Evolutionary conservation across 2,797 vertebrate genomes (phyloP).

Genomic region (Distichodus sexfasciatus): DNA sequence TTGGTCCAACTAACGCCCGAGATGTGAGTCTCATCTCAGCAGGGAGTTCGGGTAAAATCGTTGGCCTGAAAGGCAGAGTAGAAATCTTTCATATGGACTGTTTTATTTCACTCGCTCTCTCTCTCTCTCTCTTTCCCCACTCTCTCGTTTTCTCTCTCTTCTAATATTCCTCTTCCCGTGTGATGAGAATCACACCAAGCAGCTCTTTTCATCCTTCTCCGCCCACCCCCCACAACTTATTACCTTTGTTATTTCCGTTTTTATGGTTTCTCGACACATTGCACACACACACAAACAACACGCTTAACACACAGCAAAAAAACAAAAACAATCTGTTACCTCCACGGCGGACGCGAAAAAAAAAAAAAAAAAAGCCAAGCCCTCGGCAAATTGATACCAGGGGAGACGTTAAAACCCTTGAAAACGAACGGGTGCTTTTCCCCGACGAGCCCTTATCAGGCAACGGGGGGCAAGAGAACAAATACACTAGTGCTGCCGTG

Average conservation of each 20-base stretch:
- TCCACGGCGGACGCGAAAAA: conserved; percentile 48
- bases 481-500: conserved; percentile 59
- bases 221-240: conserved; percentile 3
- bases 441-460: conserved; percentile 54
- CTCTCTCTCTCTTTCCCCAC: no score
- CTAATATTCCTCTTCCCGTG: conserved; percentile 51
- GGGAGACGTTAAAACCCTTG: conserved; percentile 54
- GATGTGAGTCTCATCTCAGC: conserved; percentile 52
- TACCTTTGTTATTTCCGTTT: neutral
- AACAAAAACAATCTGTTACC: conserved; percentile 55
- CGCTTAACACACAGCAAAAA: conserved; percentile 47
- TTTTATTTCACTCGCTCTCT: conserved; percentile 59
- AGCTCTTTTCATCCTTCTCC: conserved; percentile 54
- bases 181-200: conserved; percentile 55
- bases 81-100: conserved; percentile 45
- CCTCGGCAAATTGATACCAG: conserved; percentile 57
- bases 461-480: conserved; percentile 38
- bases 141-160: conserved; percentile 23
- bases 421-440: conserved; percentile 52
- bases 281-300: conserved; percentile 32
- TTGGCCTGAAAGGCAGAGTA: conserved; percentile 44
- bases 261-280: conserved; percentile 53
- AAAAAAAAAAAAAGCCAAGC: conserved; percentile 45
- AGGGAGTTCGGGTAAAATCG: conserved; percentile 58
- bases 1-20: conserved; percentile 42